A percentile compares a stretch with the other conserved stretches of the same genome.
These are phyloP conservation scores for Nymphalis io DNA, from an alignment of 1,140 invertebrate species.

Conservation along the genomic window DNA sequence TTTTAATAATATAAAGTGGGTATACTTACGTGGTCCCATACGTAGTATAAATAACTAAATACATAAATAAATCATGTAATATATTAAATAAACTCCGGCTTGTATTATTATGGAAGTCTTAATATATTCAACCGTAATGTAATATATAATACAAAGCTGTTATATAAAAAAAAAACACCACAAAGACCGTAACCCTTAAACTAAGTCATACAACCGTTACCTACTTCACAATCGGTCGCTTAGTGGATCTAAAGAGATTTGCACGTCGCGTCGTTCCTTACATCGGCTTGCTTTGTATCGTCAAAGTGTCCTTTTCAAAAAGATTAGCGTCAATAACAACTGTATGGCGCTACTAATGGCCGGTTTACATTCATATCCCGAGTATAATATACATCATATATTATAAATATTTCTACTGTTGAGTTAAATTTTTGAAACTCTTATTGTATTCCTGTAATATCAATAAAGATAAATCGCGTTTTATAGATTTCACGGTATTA, in stretches of 20 bases:
- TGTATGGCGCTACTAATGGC: conserved; percentile 23
- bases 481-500: no score
- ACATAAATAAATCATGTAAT: no score
- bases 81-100: no score
- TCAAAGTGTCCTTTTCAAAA: conserved; percentile 36
- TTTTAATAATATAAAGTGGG: no score
- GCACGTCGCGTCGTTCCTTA: conserved; percentile 29
- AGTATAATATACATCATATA: background rate
- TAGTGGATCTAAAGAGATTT: conserved; percentile 39
- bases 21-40: no score
- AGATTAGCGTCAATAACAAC: conserved; percentile 46
- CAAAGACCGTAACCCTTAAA: conserved; percentile 18
- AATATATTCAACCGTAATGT: no score
- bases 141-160: background rate
- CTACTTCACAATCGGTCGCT: conserved; percentile 29
- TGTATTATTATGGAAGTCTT: no score
- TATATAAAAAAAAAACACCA: conserved; percentile 8
- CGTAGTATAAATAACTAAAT: no score
- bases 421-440: no score
- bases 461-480: no score
- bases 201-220: conserved; percentile 29
- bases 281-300: conserved; percentile 39
- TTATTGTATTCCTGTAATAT: no score
- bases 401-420: no score
- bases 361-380: conserved; percentile 22